Base-by-base conservation (phyloP, 2,797 vertebrate genomes). In the Acanthopagrus latus region DNA sequence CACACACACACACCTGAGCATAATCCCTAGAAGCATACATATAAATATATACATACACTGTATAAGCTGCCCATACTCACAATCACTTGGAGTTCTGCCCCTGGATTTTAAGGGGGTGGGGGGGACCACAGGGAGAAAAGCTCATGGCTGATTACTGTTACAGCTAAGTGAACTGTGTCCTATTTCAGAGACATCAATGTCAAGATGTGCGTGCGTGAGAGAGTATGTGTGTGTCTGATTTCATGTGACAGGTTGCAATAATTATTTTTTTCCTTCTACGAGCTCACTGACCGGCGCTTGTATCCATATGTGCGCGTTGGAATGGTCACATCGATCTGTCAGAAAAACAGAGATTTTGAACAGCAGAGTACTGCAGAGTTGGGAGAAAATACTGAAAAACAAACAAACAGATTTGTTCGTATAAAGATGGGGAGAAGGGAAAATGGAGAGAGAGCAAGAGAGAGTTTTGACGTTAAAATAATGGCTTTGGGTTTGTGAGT, bases 81-180 rank as follows among this genome's bases (percentile, higher is more conserved):
- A 73, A 55, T 57, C 7, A 43, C 46, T 2, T 4, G 43, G 60
- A 64, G 75, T 50, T 65, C 46, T 56, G 65, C 62, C 67, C 64
- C 71, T 62, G 41, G 54, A 69, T 75, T 73, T 84, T 64, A 47
- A 29, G 44, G 44, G 6, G 7, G 29, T 5, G 57, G 59, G 41
- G 54, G 52, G 59, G 71, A 80, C 63, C 55, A 50, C 56, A 67
- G 64, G 59, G 72, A 72, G 58, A 64, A 80, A 72, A 71, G 66
- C 81, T 80, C 56, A 69, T 71, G 71, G 73, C 65, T 78, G 64
- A 88, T 89, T 81, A 78, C 79, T 84, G 80, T 88, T 91, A 81
- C 74, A 78, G 82, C 74, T 71, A 90, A 89, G 78, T 84, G 86
- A 86, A 87, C 79, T 85, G 89, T 90, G 81, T 92, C 89, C 81